Evolutionary conservation across 1,140 invertebrate genomes (phyloP).

Genomic region (Scaptomyza montana): DNA sequence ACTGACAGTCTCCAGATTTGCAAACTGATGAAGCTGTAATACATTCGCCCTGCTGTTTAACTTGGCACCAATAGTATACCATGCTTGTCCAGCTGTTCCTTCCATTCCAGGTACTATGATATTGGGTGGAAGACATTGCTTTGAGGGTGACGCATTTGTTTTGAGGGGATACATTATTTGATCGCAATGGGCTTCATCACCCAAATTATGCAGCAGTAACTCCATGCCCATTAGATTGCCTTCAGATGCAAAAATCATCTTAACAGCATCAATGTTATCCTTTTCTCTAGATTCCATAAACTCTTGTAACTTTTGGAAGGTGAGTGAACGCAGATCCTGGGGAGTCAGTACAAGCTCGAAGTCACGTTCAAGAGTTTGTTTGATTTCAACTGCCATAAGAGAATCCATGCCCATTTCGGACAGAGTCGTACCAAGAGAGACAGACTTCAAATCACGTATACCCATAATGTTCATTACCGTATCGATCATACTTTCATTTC

Average conservation of each 20-base stretch:
- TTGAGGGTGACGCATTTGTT: conserved; percentile 76
- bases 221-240: conserved; percentile 84
- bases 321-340: conserved; percentile 89
- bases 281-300: conserved; percentile 85
- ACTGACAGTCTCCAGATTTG: conserved; percentile 52
- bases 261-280: conserved; percentile 83
- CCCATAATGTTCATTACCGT: conserved; percentile 88
- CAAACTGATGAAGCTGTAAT: conserved; percentile 65
- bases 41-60: conserved; percentile 57
- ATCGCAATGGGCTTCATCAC: conserved; percentile 84
- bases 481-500: conserved; percentile 87
- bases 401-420: conserved; percentile 96
- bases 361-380: conserved; percentile 92
- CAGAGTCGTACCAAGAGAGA: conserved; percentile 89
- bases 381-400: conserved; percentile 95
- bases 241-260: conserved; percentile 69
- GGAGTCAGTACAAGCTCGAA: conserved; percentile 91
- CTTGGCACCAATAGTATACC: conserved; percentile 64
- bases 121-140: conserved; percentile 83
- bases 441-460: conserved; percentile 85
- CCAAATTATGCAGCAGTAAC: conserved; percentile 85
- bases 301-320: conserved; percentile 87
- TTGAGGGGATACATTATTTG: conserved; percentile 64
- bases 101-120: conserved; percentile 93
- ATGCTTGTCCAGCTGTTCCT: conserved; percentile 86